Percentiles rank a stretch among this genome's conserved stretches.
Conservation (phyloP, 1,140 invertebrate species). For the Diplogasteroides magnus region DNA sequence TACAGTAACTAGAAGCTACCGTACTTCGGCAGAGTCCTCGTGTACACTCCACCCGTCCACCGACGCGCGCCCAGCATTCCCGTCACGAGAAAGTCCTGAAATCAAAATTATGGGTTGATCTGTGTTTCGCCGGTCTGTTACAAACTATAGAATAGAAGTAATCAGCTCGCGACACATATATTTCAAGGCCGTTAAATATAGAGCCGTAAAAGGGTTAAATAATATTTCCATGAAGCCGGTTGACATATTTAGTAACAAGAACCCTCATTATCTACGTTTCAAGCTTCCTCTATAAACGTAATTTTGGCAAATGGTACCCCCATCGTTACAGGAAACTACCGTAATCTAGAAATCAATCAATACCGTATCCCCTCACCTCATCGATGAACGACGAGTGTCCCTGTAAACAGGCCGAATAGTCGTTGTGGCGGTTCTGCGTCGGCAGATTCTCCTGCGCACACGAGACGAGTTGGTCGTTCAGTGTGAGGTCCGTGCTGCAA, state of each 20-base stretch:
- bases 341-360: background rate
- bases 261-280: no score
- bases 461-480: background rate
- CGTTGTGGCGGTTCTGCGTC: constrained; percentile 49
- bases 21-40: constrained; percentile 17
- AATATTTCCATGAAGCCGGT: background rate
- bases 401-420: constrained; percentile 53
- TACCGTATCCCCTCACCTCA: constrained; percentile 32
- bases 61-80: constrained; percentile 51
- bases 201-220: background rate
- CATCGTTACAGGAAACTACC: no score
- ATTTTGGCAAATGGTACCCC: no score
- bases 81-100: constrained; percentile 46
- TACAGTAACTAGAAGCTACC: constrained; percentile 11
- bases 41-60: constrained; percentile 50
- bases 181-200: constrained; percentile 1
- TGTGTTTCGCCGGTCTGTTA: no score
- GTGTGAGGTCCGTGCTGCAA: background rate
- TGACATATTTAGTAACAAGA: no score
- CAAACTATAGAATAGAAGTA: no score
- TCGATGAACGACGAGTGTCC: constrained; percentile 49
- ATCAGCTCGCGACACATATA: no score
- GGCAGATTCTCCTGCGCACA: constrained; percentile 32
- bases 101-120: no score
- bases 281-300: no score